Conservation (phyloP, 2,888 invertebrate species). For the Oxyteleia sp. region DNA sequence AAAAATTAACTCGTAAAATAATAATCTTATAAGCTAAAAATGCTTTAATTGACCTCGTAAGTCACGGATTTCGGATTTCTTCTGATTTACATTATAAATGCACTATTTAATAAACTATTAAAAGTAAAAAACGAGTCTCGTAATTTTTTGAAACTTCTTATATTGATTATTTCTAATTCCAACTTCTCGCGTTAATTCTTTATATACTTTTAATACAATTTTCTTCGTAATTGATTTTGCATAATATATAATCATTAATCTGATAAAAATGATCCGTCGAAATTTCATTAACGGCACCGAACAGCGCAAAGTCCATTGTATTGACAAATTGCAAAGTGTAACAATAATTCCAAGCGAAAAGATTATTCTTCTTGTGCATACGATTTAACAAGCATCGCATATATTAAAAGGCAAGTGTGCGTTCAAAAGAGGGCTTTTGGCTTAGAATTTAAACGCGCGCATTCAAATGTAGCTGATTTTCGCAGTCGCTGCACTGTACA, state of each 20-base stretch:
- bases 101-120: no score
- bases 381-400: constrained; percentile 26
- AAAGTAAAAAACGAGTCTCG: no score
- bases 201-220: no score
- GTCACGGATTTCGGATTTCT: no score
- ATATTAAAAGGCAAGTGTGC: constrained; percentile 45
- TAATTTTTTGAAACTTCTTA: no score
- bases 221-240: no score
- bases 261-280: neutral
- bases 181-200: no score
- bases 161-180: no score
- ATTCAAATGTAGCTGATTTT: constrained; percentile 65
- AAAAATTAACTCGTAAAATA: no score
- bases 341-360: constrained; percentile 21
- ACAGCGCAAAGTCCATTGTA: neutral
- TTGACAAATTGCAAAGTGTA: neutral
- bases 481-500: constrained; percentile 42
- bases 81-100: no score
- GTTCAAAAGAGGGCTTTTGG: constrained; percentile 51
- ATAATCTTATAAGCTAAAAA: no score
- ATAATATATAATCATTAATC: neutral
- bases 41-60: no score
- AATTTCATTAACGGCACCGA: neutral
- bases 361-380: constrained; percentile 23
- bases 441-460: constrained; percentile 48